phyloP scores from a whole-genome alignment of 2,113 vertebrate species.

The Agapornis roseicollis region DNA sequence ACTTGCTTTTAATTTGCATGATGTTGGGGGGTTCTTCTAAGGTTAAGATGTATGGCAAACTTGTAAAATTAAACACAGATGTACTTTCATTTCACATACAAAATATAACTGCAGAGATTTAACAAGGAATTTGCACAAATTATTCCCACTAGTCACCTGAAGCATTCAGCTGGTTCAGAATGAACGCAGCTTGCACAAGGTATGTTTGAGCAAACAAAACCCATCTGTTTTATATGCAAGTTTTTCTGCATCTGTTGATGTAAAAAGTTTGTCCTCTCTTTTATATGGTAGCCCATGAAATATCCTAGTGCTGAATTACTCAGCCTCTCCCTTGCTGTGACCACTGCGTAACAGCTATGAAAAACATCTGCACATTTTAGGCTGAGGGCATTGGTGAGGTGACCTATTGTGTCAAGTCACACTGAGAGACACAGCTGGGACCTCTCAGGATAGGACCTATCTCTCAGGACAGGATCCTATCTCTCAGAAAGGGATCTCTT shows the following conservation, averaged over 20 bases:
- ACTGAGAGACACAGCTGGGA: neutral
- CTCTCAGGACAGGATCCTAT: neutral
- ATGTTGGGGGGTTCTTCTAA: conserved; percentile 51
- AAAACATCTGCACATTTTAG: neutral
- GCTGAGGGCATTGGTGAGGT: neutral
- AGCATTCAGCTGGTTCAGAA: neutral
- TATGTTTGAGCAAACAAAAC: neutral
- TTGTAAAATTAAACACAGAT: conserved; percentile 55
- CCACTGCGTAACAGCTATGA: neutral
- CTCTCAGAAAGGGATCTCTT: neutral
- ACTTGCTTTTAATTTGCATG: conserved; percentile 61
- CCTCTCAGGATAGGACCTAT: neutral
- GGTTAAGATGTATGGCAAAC: conserved; percentile 50
- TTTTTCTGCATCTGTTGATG: neutral
- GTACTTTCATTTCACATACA: conserved; percentile 37
- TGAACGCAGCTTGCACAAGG: neutral
- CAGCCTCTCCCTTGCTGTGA: neutral
- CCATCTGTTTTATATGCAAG: neutral
- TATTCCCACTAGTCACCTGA: conserved; percentile 19
- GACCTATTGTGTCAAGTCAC: neutral
- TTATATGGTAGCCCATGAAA: neutral
- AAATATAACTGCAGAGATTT: conserved; percentile 32
- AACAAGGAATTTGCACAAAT: conserved; percentile 34
- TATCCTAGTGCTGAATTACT: neutral
- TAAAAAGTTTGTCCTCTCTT: neutral